Base-by-base conservation (phyloP, 2,888 invertebrate genomes). In the Eudiplozoon nipponicum region DNA sequence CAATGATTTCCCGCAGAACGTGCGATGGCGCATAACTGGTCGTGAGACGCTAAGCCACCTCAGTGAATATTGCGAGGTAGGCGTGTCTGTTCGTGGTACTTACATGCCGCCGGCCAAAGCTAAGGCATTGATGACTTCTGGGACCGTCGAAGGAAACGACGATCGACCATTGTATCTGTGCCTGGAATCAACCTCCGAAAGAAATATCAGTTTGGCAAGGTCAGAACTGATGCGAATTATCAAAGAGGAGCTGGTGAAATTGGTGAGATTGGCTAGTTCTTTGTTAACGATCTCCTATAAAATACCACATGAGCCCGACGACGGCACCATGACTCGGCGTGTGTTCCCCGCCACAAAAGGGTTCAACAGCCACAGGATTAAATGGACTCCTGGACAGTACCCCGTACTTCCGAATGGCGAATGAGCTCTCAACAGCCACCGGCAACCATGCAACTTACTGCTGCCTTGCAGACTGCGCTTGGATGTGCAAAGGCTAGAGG, bases 1-100 rank as follows among this genome's bases (percentile, higher is more conserved):
- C 53, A 98, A 98, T 55, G 94, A 98, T 60, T 98, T 98, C 63
- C 94, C 94, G 21, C 94, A 98, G 53, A 86, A 86, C 56, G 86
- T 90, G 1, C 67, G 94, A 43, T 94, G 84, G 81, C 68, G 81
- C 48, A 81, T 98, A 42, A 94, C 90, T 3, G 20, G 38, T 47
- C 65, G 75, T 71, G 94, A 98, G 63, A 84, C 90, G 3, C 61
- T 98, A 47, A 81, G 81, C 1, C 77, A 90, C 54, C 86, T 98
- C 51, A 80, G 81, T 36, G 94, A 98, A 59, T 90, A 86, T 59
- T 86, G 86, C 0, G 94, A 98, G 57, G 94, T 90, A 1, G 94
- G 94, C 26, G 74, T 98, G 45, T 86, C 90, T 0, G 94, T 98
- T 0, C 68, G 90, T 31, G 94, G 94, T n/a, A 84, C 84, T 0